Evolutionary conservation across 1,140 invertebrate genomes (phyloP), one percentile per base, ranked within the genome.

Genomic region (Epicauta chinensis): DNA sequence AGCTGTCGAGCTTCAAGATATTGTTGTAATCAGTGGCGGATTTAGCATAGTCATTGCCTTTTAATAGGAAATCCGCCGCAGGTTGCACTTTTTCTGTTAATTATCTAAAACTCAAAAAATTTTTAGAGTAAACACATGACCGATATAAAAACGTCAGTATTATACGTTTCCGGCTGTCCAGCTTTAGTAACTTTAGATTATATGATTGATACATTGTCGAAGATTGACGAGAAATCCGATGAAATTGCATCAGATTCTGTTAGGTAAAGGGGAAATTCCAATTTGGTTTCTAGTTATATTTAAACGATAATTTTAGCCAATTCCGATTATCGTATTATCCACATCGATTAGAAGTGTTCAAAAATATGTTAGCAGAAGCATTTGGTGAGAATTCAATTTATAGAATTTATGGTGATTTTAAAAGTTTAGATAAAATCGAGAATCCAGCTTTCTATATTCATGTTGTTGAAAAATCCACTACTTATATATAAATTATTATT

Each of bases 261-360:
- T 14, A 67, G 60, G 65, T 67, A 60, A 46, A 11, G 29, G 29
- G 4, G 29, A 5, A 30, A 10, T 30, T 30, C n/a, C 10, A 30
- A 5, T 5, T 30, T 30, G 10, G 4, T 30, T 5, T 30, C 29
- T 30, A 30, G 4, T 30, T 5, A 5, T 4, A 30, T 30, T 30
- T 30, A 30, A 5, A 30, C 10, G n/a, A n/a, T 59, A 49, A 38
- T 77, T 78, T 52, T 65, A 89, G 82, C 63, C 81, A 89, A 63
- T 93, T 93, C 71, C 78, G 89, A 10, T 71, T 93, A 11, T 90
- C 87, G 3, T 93, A 92, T 65, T 91, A 89, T 72, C 90, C 90
- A 3, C 89, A 93, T 62, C 79, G 77, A 37, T 68, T 92, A 42
- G 73, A 80, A 7, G 71, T 74, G 1, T 93, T 93, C 69, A 81